Evolutionary conservation across 2,888 invertebrate genomes (phyloP).

Genomic region (Conistra vaccinii): DNA sequence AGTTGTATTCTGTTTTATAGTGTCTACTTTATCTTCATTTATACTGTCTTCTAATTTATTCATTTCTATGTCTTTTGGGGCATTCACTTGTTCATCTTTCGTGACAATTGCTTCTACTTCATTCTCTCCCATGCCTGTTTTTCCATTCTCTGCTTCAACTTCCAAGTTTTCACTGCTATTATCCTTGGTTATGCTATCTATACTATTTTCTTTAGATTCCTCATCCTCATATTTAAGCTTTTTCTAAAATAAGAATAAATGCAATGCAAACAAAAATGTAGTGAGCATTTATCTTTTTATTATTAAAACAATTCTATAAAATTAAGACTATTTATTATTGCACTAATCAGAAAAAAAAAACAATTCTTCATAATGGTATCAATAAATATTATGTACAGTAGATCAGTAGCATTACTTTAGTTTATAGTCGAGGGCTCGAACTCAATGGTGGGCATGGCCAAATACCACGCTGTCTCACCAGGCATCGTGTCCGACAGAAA

Average conservation of each 20-base stretch:
- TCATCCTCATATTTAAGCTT: conserved; percentile 70
- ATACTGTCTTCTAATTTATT: conserved; percentile 23
- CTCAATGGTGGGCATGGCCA: too few species aligned
- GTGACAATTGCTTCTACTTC: neutral
- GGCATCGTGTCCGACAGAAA: too few species aligned
- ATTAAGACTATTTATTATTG: neutral
- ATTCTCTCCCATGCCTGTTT: neutral
- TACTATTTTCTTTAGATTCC: conserved; percentile 21
- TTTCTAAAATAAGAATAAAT: conserved; percentile 72
- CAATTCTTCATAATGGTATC: neutral
- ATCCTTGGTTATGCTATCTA: conserved; percentile 2
- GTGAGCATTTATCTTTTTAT: neutral
- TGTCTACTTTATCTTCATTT: neutral
- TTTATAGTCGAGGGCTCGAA: too few species aligned
- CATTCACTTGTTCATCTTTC: neutral
- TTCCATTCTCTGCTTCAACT: neutral
- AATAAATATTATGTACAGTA: neutral
- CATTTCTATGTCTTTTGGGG: neutral
- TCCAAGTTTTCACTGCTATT: conserved; percentile 21
- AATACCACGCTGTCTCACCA: too few species aligned
- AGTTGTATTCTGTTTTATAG: neutral
- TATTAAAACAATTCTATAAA: neutral
- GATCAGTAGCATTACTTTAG: neutral
- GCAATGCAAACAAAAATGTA: neutral
- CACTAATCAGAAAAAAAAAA: neutral